Evolutionary conservation across 2,888 invertebrate genomes (phyloP), one percentile per base, ranked within the genome.

Genomic region (Mamestra brassicae): DNA sequence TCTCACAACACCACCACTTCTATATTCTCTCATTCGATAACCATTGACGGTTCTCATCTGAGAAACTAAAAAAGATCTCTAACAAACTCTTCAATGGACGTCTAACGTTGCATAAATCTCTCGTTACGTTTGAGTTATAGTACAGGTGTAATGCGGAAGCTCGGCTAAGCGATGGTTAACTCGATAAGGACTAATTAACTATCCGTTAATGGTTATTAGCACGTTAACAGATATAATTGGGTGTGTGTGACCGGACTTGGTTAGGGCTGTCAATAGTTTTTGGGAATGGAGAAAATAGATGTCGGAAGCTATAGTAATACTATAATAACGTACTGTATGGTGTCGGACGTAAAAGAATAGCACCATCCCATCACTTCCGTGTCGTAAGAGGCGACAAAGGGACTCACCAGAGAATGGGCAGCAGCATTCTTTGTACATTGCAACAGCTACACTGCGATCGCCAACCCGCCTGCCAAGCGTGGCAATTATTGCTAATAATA

Each of bases 181-280:
- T 81, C 54, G 86, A 86, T 86, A 84, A 85, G 80, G n/a, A 52
- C 80, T 85, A 86, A 86, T 86, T 86, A 86, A 85, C 83, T 74
- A 72, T 57, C 68, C 81, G 84, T 80, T 85, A 81, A 84, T 80
- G 76, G 80, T 84, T 86, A 86, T 86, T 81, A 84, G 80, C 78
- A 62, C 78, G 74, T 80, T 85, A 78, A 85, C 75, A 78, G 75
- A 81, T 86, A 86, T 85, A 81, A 86, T 86, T 86, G 78, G 85
- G 45, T 72, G 69, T 67, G 71, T 78, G 78, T 78, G 83, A 85
- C 80, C 74, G 75, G 82, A 26, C 11, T 42, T 67, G 71, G 72
- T 75, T 77, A 84, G 74, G 78, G 78, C 13, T 68, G 63, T 17
- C 55, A 60, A 13, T 57, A 34, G 0, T 55, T 47, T 63, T 36